Conservation (phyloP, 2,888 invertebrate species). For the Tetranychus truncatus region DNA sequence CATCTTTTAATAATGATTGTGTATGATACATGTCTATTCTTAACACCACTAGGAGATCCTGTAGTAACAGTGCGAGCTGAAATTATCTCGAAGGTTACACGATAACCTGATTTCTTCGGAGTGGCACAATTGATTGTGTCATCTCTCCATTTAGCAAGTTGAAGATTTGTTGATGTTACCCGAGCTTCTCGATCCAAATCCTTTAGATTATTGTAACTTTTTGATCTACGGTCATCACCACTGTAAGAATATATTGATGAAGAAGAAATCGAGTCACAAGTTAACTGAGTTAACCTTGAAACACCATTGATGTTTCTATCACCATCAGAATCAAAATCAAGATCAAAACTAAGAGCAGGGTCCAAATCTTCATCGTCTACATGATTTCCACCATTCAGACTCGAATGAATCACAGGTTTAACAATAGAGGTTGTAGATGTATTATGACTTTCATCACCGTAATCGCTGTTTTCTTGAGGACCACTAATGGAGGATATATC, state of each 20-base stretch:
- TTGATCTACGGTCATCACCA: not conserved
- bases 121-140: conserved; percentile 16
- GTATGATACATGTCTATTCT: conserved; percentile 26
- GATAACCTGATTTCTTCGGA: conserved; percentile 17
- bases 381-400: not conserved
- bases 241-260: not conserved
- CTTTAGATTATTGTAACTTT: not conserved
- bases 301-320: not conserved
- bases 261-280: not conserved
- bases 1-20: conserved; percentile 26
- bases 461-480: not conserved
- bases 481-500: not conserved
- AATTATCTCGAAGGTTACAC: conserved; percentile 26
- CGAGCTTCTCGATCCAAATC: not conserved
- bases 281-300: not conserved
- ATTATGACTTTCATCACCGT: not conserved
- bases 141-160: conserved; percentile 17
- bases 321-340: not conserved
- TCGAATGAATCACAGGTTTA: not conserved
- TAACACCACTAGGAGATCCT: conserved; percentile 9
- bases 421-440: not conserved
- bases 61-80: conserved; percentile 25
- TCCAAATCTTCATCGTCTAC: not conserved
- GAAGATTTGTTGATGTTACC: not conserved
- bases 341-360: not conserved